phyloP scores from a whole-genome alignment of 92 coral and sea anemone species.

The Pocillopora meandrina region DNA sequence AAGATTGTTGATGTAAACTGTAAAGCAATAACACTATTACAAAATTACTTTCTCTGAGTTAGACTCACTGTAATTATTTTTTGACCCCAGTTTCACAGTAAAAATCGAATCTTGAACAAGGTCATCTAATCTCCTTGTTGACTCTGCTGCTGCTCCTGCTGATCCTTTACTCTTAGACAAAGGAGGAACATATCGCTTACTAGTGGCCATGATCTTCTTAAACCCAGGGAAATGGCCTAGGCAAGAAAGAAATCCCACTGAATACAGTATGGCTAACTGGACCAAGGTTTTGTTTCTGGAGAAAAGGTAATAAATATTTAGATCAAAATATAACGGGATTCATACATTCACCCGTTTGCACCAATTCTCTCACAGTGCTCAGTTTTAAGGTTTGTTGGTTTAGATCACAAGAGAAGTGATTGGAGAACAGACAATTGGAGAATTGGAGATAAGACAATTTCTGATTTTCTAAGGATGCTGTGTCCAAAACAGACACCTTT shows the following conservation, averaged over 20 bases:
- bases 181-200: slow-evolving; percentile 64
- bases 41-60: not conserved
- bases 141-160: slow-evolving; percentile 1
- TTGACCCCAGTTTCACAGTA: slow-evolving; percentile 59
- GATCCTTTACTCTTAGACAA: slow-evolving; percentile 40
- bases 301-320: no score
- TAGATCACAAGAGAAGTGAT: no score
- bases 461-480: no score
- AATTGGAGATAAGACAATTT: no score
- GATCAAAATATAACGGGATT: no score
- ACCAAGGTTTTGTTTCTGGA: not conserved
- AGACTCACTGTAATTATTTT: slow-evolving; percentile 12
- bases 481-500: no score
- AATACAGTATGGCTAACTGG: not conserved
- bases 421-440: no score
- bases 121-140: slow-evolving; percentile 30
- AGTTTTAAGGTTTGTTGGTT: no score
- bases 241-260: not conserved
- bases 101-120: slow-evolving; percentile 18
- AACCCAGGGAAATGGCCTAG: not conserved
- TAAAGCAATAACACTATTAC: not conserved
- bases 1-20: no score
- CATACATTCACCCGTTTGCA: no score
- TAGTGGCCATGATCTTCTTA: slow-evolving; percentile 19
- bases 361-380: no score